phyloP scores from a whole-genome alignment of 2,797 vertebrate species.

The Argya squamiceps region DNA sequence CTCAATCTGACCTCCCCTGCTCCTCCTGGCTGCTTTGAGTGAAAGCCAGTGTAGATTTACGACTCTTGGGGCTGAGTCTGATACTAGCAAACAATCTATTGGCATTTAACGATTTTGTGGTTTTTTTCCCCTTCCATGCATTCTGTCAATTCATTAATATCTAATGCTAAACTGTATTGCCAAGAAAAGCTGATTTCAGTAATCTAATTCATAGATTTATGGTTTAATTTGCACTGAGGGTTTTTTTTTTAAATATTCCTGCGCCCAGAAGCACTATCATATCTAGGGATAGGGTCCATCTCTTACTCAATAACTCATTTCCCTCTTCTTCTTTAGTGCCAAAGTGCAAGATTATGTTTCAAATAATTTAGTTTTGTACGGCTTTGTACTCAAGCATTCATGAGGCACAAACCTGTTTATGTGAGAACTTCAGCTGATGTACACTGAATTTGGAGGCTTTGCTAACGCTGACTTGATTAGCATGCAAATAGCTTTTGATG shows the following conservation, averaged over 20 bases:
- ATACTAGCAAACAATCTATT: neutral
- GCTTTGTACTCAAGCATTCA: neutral
- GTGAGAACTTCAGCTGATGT: neutral
- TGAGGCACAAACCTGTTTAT: neutral
- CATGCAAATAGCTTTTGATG: slow-evolving; percentile 21
- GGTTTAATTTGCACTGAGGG: neutral
- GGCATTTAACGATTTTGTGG: fast-evolving
- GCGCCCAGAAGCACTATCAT: neutral
- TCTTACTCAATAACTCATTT: neutral
- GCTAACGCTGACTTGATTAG: slow-evolving; percentile 9
- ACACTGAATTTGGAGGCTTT: neutral
- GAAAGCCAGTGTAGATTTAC: neutral
- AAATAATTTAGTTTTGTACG: neutral
- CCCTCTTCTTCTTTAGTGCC: neutral
- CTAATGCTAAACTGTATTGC: neutral
- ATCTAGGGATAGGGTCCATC: neutral
- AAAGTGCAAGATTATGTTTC: neutral
- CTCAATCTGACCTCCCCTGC: neutral
- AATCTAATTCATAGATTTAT: neutral
- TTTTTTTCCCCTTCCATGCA: neutral
- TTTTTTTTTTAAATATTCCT: neutral
- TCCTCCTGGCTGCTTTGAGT: neutral
- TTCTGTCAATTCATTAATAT: neutral
- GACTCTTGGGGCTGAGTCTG: neutral
- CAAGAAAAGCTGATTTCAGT: neutral